phyloP scores from a whole-genome alignment of 2,797 vertebrate species.

The Bradypodion ventrale region DNA sequence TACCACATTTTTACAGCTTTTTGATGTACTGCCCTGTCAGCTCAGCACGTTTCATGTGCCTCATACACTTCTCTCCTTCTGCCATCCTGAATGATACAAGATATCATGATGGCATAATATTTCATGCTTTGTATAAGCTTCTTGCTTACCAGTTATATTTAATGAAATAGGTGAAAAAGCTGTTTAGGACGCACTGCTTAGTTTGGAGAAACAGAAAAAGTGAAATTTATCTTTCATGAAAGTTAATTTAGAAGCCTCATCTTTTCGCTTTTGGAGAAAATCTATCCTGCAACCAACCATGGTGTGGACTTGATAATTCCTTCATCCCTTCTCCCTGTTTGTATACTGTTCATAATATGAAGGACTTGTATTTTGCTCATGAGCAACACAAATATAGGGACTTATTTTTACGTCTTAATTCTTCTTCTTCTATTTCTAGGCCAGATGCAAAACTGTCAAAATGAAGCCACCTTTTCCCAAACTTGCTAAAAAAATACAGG shows the following conservation, averaged over 20 bases:
- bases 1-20: conserved; percentile 23
- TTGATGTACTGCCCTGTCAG: conserved; percentile 11
- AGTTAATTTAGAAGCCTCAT: conserved; percentile 33
- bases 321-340: conserved; percentile 35
- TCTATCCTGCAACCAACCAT: conserved; percentile 14
- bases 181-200: conserved; percentile 18
- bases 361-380: neutral
- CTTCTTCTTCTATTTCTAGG: no score
- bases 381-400: neutral
- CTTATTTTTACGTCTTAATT: no score
- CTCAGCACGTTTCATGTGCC: conserved; percentile 14
- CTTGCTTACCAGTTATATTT: neutral
- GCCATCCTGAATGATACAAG: neutral
- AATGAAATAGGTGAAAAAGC: conserved; percentile 14
- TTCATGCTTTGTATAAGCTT: neutral
- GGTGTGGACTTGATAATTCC: conserved; percentile 20
- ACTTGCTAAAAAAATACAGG: no score
- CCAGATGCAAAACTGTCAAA: no score
- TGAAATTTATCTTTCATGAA: conserved; percentile 31
- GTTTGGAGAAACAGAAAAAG: conserved; percentile 35
- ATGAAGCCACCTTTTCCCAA: no score
- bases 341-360: conserved; percentile 37
- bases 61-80: conserved; percentile 28
- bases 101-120: conserved; percentile 34
- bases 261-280: conserved; percentile 29